Percentiles rank a stretch among this genome's conserved stretches.
Evolutionary conservation across 2,888 invertebrate genomes (phyloP).

Genomic region (Dusona sp.): DNA sequence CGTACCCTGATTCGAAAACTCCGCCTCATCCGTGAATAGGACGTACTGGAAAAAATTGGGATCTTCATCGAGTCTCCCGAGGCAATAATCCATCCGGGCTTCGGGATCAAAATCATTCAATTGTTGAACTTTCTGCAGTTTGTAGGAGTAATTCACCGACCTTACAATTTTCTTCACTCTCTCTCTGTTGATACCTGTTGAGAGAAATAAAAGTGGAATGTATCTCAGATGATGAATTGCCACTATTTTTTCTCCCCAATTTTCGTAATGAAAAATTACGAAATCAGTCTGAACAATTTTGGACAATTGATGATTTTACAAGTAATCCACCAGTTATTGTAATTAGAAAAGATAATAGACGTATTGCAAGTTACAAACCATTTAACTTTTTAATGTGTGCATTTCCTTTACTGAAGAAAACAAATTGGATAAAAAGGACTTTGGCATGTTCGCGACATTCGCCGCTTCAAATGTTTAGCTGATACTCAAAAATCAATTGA

Average conservation of each 20-base stretch:
- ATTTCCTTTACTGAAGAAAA: too few relatives aligned
- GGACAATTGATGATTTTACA: too few relatives aligned
- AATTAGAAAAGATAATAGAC: too few relatives aligned
- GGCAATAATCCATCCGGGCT: constrained; percentile 45
- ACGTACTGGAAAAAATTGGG: constrained; percentile 7
- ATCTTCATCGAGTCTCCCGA: not conserved
- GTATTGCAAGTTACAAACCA: too few relatives aligned
- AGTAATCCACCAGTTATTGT: too few relatives aligned
- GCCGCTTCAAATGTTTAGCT: too few relatives aligned
- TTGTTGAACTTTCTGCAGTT: not conserved
- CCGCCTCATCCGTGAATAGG: constrained; percentile 22
- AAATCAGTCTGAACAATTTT: not conserved
- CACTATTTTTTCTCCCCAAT: not conserved
- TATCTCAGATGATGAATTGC: too few relatives aligned
- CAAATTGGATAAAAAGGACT: too few relatives aligned
- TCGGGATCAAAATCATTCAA: not conserved
- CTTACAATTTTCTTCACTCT: constrained; percentile 20
- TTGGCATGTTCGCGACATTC: too few relatives aligned
- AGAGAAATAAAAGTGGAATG: not conserved
- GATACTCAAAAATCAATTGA: too few relatives aligned
- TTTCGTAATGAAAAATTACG: not conserved
- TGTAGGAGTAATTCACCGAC: constrained; percentile 25
- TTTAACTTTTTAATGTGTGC: too few relatives aligned
- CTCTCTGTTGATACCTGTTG: constrained; percentile 18
- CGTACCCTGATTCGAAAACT: constrained; percentile 4